Conservation (phyloP, 2,113 vertebrate species). For the Fulmarus glacialis region DNA sequence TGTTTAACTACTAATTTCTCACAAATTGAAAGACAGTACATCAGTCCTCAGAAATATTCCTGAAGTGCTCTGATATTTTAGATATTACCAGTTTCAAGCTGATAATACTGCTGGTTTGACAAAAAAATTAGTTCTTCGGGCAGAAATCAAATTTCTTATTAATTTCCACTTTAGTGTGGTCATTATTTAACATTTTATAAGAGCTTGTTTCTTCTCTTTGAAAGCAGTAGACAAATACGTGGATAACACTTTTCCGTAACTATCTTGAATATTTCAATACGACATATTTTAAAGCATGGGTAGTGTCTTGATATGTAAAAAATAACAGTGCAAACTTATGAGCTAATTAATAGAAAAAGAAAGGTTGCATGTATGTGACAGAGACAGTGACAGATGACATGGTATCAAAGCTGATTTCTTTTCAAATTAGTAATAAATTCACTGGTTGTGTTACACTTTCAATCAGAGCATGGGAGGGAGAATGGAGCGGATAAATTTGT, state of each 20-base stretch:
- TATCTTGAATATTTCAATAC: background rate
- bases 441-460: background rate
- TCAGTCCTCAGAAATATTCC: background rate
- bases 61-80: background rate
- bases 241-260: background rate
- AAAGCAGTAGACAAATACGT: background rate
- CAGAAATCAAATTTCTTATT: background rate
- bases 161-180: background rate
- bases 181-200: background rate
- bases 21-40: background rate
- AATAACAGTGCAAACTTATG: rapidly evolving
- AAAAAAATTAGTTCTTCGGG: background rate
- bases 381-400: background rate
- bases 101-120: background rate
- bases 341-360: background rate
- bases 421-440: background rate
- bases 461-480: background rate
- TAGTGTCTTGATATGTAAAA: background rate
- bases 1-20: background rate
- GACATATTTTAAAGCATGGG: background rate
- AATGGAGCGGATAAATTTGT: background rate
- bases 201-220: background rate
- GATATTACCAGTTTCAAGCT: background rate
- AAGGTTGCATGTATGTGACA: background rate
- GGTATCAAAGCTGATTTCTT: background rate